These are phyloP conservation scores for Tyto alba DNA, from an alignment of 2,113 vertebrate species.

Conservation along the genomic window DNA sequence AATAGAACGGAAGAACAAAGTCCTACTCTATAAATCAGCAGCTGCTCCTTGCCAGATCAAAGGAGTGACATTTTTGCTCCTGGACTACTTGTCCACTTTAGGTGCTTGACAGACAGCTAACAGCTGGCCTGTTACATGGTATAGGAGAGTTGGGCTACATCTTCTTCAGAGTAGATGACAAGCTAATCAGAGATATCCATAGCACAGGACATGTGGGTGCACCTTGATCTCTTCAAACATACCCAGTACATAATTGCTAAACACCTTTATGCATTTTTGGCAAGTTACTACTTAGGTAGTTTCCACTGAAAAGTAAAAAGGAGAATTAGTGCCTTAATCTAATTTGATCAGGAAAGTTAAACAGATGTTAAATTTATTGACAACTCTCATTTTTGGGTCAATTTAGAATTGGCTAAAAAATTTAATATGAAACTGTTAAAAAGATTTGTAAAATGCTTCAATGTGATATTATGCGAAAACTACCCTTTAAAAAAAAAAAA, in stretches of 20 bases:
- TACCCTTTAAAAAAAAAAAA: background rate
- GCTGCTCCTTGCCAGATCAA: slow-evolving; percentile 97
- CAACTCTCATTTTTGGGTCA: slow-evolving; percentile 13
- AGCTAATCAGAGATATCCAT: slow-evolving; percentile 78
- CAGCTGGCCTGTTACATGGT: slow-evolving; percentile 88
- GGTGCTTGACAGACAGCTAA: slow-evolving; percentile 99
- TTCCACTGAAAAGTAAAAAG: slow-evolving; percentile 56
- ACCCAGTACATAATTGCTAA: slow-evolving; percentile 65
- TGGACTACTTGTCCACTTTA: slow-evolving; percentile 93
- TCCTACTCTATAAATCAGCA: slow-evolving; percentile 95
- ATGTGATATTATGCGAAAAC: background rate
- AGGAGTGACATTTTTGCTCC: slow-evolving; percentile 95
- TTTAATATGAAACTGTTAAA: background rate
- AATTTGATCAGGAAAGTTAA: slow-evolving; percentile 49
- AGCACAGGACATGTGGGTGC: slow-evolving; percentile 61
- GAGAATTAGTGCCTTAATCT: slow-evolving; percentile 60
- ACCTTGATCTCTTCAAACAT: slow-evolving; percentile 77
- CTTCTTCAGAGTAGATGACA: slow-evolving; percentile 80
- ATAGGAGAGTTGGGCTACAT: slow-evolving; percentile 79
- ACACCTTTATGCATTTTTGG: slow-evolving; percentile 66
- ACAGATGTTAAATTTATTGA: slow-evolving; percentile 41
- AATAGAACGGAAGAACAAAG: slow-evolving; percentile 98
- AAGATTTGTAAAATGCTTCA: background rate
- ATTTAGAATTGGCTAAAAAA: slow-evolving; percentile 20
- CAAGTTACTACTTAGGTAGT: slow-evolving; percentile 65